Percentiles rank a stretch among this genome's conserved stretches.
These are phyloP conservation scores for Ametastegia equiseti DNA, from an alignment of 2,888 invertebrate species.

Conservation along the genomic window DNA sequence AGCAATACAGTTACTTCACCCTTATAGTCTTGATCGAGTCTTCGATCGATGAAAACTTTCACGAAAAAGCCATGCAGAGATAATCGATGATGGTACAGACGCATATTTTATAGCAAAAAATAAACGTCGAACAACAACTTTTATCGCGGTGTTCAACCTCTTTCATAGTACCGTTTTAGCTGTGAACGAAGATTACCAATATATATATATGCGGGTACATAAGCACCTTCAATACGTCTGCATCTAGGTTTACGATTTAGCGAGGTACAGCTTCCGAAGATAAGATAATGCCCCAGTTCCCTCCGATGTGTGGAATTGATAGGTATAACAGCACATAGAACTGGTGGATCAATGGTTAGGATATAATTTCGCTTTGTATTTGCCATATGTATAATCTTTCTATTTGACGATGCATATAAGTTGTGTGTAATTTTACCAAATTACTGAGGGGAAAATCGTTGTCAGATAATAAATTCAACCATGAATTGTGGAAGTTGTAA, in stretches of 20 bases:
- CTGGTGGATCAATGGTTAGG: not conserved
- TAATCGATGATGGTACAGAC: not conserved
- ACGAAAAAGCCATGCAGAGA: not conserved
- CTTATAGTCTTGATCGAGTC: slow-evolving; percentile 1
- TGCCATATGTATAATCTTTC: not conserved
- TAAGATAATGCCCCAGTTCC: slow-evolving; percentile 7
- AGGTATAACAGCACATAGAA: not conserved
- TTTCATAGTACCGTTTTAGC: not conserved
- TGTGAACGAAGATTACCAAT: slow-evolving; percentile 33
- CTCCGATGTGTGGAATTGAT: not conserved
- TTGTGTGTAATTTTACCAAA: not conserved
- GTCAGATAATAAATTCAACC: not conserved
- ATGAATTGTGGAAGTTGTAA: not conserved
- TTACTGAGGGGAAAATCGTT: not conserved
- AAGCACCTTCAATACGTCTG: slow-evolving; percentile 6
- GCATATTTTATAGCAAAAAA: slow-evolving; percentile 7
- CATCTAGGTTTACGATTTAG: not conserved
- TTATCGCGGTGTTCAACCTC: not conserved
- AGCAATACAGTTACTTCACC: not conserved
- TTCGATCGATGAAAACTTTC: slow-evolving; percentile 8
- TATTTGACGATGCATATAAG: not conserved
- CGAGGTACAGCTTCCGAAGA: slow-evolving; percentile 11
- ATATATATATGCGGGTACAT: not conserved
- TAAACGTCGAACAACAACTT: slow-evolving; percentile 14
- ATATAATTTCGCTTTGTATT: slow-evolving; percentile 1